These are phyloP conservation scores for Gymnogyps californianus DNA, from an alignment of 2,113 vertebrate species.

Conservation along the genomic window DNA sequence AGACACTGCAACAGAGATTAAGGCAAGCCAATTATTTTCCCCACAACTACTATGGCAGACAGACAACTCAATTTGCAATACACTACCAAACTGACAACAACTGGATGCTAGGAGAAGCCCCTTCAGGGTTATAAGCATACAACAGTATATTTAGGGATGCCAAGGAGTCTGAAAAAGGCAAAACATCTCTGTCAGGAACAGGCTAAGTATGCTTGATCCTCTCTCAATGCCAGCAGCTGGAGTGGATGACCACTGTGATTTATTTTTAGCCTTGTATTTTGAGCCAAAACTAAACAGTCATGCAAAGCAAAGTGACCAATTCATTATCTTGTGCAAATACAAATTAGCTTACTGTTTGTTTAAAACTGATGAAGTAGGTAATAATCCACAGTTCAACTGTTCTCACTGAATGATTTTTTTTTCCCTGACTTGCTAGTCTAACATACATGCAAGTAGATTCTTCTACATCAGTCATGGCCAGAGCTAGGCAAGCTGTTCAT, in stretches of 20 bases:
- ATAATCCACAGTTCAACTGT: not conserved
- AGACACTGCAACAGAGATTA: not conserved
- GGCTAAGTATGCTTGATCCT: not conserved
- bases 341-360: not conserved
- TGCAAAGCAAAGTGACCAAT: not conserved
- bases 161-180: not conserved
- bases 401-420: not conserved
- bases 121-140: not conserved
- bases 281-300: not conserved
- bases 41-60: not conserved
- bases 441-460: not conserved
- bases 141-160: not conserved
- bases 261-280: slow-evolving; percentile 45
- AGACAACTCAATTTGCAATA: not conserved
- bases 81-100: not conserved
- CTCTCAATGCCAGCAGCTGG: slow-evolving; percentile 8
- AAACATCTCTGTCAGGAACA: not conserved
- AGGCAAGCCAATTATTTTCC: not conserved
- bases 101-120: not conserved
- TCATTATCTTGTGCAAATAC: not conserved
- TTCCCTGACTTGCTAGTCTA: not conserved
- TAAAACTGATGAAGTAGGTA: not conserved
- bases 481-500: not conserved
- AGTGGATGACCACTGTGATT: not conserved
- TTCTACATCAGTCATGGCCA: not conserved